These are phyloP conservation scores for Sula dactylatra DNA, from an alignment of 2,113 vertebrate genomes.

Conservation along the genomic window DNA sequence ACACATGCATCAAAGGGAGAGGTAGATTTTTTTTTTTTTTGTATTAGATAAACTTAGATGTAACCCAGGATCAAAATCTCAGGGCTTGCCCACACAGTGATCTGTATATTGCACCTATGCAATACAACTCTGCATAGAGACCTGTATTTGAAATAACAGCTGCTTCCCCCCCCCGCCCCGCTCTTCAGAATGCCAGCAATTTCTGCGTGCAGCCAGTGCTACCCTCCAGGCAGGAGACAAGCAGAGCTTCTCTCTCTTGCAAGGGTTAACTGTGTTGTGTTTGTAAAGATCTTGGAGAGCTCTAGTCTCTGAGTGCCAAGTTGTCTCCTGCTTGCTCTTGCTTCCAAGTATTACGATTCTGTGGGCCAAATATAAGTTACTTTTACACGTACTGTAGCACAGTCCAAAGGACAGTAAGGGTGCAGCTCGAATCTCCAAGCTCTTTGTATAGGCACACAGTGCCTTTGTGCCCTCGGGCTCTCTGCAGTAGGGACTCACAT, in stretches of 20 bases:
- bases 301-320: not conserved
- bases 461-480: not conserved
- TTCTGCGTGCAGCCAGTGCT: not conserved
- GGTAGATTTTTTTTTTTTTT: not conserved
- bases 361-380: not conserved
- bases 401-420: not conserved
- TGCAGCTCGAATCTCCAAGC: not conserved
- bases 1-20: not conserved
- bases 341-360: not conserved
- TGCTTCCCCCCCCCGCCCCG: not conserved
- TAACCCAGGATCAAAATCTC: not conserved
- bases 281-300: not conserved
- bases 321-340: not conserved
- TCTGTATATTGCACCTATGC: not conserved
- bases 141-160: not conserved
- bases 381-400: not conserved
- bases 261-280: not conserved
- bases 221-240: accelerated
- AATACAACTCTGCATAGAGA: not conserved
- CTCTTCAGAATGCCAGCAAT: not conserved
- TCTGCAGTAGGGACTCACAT: not conserved
- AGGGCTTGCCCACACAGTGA: not conserved
- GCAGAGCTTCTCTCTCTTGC: not conserved
- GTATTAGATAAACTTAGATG: not conserved
- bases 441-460: not conserved